Base-by-base conservation (phyloP, 2,797 vertebrate species). In the Chromis chromis region DNA sequence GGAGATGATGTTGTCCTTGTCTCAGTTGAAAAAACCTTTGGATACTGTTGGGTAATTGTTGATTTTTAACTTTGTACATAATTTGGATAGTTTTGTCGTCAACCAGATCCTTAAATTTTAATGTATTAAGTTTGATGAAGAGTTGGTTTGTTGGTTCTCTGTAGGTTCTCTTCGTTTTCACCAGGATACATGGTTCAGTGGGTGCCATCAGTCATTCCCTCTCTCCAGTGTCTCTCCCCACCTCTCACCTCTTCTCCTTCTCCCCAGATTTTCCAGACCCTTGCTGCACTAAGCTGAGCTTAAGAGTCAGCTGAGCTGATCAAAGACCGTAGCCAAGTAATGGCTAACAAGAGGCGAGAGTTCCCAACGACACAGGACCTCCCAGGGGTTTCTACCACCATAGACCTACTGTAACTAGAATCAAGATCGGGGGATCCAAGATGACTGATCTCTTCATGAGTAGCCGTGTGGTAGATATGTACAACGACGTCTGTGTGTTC, bases 301-400 rank as follows among this genome's bases (percentile, higher is more conserved):
- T 94, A 95, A 70, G 87, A 92, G 92, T 95, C 94, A 95, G 94
- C 94, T 95, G 94, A 94, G 89, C 81, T 90, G 92, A 95, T 95
- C 94, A 95, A 95, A 95, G 94, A 92, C 87, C 67, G 16, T 76
- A 88, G 83, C 89, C 82, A 87, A 90, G 90, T 88, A 88, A 84
- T 88, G 86, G 88, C 92, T 94, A 94, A 95, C 93, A 74, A 92
- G 93, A 94, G 87, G 78, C 60, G 93, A 95, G 91, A 91, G 91
- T 93, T 95, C 93, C 90, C 91, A 91, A 94, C 86, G 82, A 90
- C 91, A 85, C 62, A 63, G 89, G 92, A 94, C 93, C 93, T 94
- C 92, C 91, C 91, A 87, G 76, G 58, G 85, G 82, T 82, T 87
- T 79, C 75, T 82, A 74, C 62, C 40, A 12, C 64, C 79, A 77